phyloP scores from a whole-genome alignment of 2,113 vertebrate species.

The Ia io region DNA sequence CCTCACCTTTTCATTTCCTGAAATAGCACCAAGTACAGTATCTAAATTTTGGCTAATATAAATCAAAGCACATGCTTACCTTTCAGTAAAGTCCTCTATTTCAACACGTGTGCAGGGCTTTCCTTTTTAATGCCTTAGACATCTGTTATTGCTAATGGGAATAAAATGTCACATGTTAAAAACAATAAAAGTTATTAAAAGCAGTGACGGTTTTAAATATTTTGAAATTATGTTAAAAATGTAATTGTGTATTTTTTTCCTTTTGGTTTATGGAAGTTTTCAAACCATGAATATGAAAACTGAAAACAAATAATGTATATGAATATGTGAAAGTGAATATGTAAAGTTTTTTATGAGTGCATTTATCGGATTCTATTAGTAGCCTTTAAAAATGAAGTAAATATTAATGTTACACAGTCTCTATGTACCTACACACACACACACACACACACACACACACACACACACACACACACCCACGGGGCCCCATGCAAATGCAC shows the following conservation, averaged over 20 bases:
- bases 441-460: neutral
- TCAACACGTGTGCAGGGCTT: conserved; percentile 67
- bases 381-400: neutral
- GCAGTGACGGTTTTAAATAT: conserved; percentile 54
- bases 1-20: conserved; percentile 78
- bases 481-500: neutral
- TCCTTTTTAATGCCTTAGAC: conserved; percentile 70
- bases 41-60: conserved; percentile 74
- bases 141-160: conserved; percentile 73
- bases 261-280: conserved; percentile 3
- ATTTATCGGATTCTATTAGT: neutral
- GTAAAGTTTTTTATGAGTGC: neutral
- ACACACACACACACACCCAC: neutral
- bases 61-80: conserved; percentile 72
- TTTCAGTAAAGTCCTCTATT: conserved; percentile 62
- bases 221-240: conserved; percentile 57
- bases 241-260: neutral
- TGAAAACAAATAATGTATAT: neutral
- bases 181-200: conserved; percentile 75
- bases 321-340: neutral
- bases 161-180: conserved; percentile 72
- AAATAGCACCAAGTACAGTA: conserved; percentile 73
- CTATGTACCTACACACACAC: neutral
- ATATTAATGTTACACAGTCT: neutral
- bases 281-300: conserved; percentile 28